Evolutionary conservation across 2,113 vertebrate genomes (phyloP).

Genomic region (Gallinago jamesoni): DNA sequence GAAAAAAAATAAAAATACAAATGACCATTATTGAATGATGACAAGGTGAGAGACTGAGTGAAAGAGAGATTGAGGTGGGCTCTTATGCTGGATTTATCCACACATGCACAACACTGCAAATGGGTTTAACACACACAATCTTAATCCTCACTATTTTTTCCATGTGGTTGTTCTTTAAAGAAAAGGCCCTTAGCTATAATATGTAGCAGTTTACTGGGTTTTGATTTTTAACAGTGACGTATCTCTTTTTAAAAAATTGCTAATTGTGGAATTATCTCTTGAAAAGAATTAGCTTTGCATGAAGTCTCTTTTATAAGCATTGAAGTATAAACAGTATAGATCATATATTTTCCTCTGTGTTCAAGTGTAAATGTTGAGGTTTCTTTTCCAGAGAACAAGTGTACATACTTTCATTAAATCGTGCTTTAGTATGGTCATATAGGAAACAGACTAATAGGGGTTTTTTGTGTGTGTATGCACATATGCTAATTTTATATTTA

Average conservation of each 20-base stretch:
- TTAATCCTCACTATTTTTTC: not conserved
- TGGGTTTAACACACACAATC: not conserved
- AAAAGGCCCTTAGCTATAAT: not conserved
- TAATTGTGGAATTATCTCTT: not conserved
- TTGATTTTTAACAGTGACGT: not conserved
- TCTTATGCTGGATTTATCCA: not conserved
- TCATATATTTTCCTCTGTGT: not conserved
- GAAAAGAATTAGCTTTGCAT: not conserved
- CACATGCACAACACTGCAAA: rapidly evolving
- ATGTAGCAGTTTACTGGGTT: not conserved
- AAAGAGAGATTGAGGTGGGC: not conserved
- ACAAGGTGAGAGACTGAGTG: not conserved
- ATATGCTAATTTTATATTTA: not conserved
- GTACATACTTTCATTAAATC: not conserved
- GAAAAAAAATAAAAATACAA: not conserved
- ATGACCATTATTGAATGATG: not conserved
- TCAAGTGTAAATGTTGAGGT: not conserved
- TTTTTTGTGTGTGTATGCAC: not conserved
- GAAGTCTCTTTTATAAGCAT: not conserved
- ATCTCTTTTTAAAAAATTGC: not conserved
- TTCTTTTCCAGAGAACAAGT: not conserved
- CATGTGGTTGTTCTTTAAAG: not conserved
- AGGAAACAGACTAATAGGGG: not conserved
- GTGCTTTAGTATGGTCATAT: not conserved
- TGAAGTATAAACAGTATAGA: not conserved